A percentile compares a stretch with the other conserved stretches of the same genome.
Conservation (phyloP, 1,140 invertebrate species). For the Cotesia glomerata region DNA sequence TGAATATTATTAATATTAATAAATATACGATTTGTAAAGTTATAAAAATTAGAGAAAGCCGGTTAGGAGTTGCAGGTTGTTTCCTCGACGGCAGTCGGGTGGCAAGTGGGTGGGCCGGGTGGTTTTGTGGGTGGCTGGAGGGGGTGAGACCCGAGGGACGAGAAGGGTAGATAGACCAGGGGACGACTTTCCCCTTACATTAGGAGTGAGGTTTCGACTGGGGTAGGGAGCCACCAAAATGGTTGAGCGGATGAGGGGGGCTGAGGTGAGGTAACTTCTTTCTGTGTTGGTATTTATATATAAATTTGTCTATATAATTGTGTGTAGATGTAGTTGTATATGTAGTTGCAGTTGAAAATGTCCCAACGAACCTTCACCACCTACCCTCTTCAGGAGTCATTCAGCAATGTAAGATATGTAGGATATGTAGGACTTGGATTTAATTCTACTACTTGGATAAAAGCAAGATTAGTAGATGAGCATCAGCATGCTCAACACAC, state of each 20-base stretch:
- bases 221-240: slow-evolving; percentile 54
- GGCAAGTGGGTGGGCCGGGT: slow-evolving; percentile 62
- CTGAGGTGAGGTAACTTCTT: too few relatives aligned
- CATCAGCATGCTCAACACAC: background rate
- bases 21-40: background rate
- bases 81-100: slow-evolving; percentile 63
- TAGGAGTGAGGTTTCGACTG: slow-evolving; percentile 44
- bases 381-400: slow-evolving; percentile 38
- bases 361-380: slow-evolving; percentile 56
- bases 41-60: slow-evolving; percentile 10
- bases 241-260: too few relatives aligned
- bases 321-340: too few relatives aligned
- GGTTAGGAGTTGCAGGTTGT: slow-evolving; percentile 58
- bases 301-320: too few relatives aligned
- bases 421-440: too few relatives aligned
- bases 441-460: too few relatives aligned
- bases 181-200: slow-evolving; percentile 28
- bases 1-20: background rate
- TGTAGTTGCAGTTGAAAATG: slow-evolving; percentile 28
- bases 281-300: too few relatives aligned
- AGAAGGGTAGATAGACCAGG: background rate
- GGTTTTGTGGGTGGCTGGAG: slow-evolving; percentile 47
- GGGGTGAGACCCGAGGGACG: slow-evolving; percentile 47
- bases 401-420: too few relatives aligned
- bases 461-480: slow-evolving; percentile 2